These are phyloP conservation scores for Drosophila nasuta DNA, from an alignment of 1,140 invertebrate genomes.

Conservation along the genomic window DNA sequence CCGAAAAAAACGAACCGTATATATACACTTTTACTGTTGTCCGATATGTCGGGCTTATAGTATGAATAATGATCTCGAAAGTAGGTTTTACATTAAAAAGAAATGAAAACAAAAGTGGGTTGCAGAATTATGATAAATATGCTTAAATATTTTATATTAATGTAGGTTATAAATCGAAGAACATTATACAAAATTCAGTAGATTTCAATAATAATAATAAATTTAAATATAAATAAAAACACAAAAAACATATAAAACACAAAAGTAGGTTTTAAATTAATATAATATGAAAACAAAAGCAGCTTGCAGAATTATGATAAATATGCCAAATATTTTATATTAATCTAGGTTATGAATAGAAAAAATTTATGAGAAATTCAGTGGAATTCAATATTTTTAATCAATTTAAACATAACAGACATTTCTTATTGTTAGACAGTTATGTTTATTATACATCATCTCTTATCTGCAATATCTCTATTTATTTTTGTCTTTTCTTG, in stretches of 20 bases:
- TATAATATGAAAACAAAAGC: background rate
- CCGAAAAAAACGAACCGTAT: constrained; percentile 1
- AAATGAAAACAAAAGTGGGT: background rate
- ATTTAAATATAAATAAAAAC: no score
- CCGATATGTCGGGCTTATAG: constrained; percentile 6
- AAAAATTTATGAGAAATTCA: no score
- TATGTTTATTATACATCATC: no score
- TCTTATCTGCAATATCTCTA: background rate
- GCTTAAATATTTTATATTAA: background rate
- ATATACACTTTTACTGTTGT: background rate
- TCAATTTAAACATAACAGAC: no score
- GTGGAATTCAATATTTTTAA: no score
- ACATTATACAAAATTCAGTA: no score
- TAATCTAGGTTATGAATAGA: no score
- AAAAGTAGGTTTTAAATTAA: no score
- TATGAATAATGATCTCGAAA: constrained; percentile 31
- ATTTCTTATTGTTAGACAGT: no score
- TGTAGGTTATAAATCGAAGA: background rate
- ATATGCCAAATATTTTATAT: background rate
- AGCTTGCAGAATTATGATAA: background rate
- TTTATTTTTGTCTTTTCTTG: background rate
- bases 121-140: constrained; percentile 7
- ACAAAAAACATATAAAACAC: no score
- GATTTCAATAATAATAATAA: no score
- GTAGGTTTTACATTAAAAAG: background rate